Evolutionary conservation across 2,888 invertebrate genomes (phyloP).

Genomic region (Hermodice carunculata): DNA sequence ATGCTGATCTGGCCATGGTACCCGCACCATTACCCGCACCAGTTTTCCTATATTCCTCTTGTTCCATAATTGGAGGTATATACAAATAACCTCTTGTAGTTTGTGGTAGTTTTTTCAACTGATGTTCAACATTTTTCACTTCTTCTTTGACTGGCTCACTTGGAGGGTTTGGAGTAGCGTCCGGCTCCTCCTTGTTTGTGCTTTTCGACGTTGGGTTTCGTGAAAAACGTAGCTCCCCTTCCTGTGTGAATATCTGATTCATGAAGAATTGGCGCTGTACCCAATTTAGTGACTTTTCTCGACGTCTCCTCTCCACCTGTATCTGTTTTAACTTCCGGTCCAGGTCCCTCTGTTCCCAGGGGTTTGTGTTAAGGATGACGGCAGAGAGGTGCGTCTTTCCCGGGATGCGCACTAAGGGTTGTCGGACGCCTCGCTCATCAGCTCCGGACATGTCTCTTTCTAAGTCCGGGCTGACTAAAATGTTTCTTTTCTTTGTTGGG

Average conservation of each 20-base stretch:
- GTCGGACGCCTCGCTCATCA: slow-evolving; percentile 10
- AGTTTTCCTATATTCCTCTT: no score
- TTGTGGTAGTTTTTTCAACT: no score
- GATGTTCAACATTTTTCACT: no score
- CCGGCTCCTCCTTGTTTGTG: no score
- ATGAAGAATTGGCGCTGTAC: slow-evolving; percentile 32
- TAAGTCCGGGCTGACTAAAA: slow-evolving; percentile 5
- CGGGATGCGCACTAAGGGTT: slow-evolving; percentile 17
- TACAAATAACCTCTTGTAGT: no score
- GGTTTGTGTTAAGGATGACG: slow-evolving; percentile 28
- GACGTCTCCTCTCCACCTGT: not conserved
- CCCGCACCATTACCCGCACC: no score
- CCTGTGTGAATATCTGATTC: slow-evolving; percentile 26
- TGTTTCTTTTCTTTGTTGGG: not conserved
- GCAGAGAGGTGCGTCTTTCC: slow-evolving; percentile 27
- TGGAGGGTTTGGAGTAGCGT: no score
- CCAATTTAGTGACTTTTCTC: slow-evolving; percentile 24
- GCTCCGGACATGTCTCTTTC: slow-evolving; percentile 16
- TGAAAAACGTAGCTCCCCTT: slow-evolving; percentile 25
- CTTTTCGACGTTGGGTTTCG: no score
- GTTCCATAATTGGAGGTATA: no score
- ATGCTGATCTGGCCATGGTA: no score
- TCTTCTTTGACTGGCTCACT: no score
- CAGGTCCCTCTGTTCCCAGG: slow-evolving; percentile 30
- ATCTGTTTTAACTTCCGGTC: slow-evolving; percentile 22